These are phyloP conservation scores for Pharmacophagus antenor DNA, from an alignment of 2,888 invertebrate species.

Conservation along the genomic window DNA sequence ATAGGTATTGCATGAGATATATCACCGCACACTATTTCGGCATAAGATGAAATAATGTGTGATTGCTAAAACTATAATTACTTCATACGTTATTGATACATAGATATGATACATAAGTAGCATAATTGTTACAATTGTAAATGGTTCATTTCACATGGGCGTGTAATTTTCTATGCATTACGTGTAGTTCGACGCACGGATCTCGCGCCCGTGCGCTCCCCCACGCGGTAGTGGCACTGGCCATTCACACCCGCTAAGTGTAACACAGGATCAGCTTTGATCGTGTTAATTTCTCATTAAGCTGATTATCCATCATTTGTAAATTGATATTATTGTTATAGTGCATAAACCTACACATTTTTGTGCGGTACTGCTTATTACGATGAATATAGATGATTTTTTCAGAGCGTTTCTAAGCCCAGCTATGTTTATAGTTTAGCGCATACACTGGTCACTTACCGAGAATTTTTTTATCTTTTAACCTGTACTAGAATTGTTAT, in stretches of 20 bases:
- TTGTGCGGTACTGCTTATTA: too few relatives aligned
- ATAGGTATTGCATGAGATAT: too few relatives aligned
- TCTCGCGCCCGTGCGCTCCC: conserved; percentile 49
- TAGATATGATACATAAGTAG: neutral
- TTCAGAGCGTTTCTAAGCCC: too few relatives aligned
- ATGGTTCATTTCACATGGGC: conserved; percentile 66
- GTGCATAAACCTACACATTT: neutral
- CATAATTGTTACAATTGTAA: conserved; percentile 36
- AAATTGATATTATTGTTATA: neutral
- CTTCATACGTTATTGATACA: too few relatives aligned
- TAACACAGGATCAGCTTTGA: conserved; percentile 39
- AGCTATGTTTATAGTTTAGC: too few relatives aligned
- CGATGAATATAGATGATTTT: too few relatives aligned
- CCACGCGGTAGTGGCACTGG: neutral
- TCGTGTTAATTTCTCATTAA: conserved; percentile 21
- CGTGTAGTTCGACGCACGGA: conserved; percentile 51
- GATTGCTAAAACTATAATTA: too few relatives aligned
- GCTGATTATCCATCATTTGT: neutral
- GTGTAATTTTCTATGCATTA: conserved; percentile 63
- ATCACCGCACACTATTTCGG: too few relatives aligned
- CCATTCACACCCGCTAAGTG: conserved; percentile 8
- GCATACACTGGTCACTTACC: too few relatives aligned
- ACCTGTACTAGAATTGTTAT: too few relatives aligned
- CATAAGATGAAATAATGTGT: too few relatives aligned
- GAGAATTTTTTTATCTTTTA: too few relatives aligned